Evolutionary conservation across 2,888 invertebrate species (phyloP), one percentile per base, ranked within the genome.

Genomic region (Pemphredon lugubris): DNA sequence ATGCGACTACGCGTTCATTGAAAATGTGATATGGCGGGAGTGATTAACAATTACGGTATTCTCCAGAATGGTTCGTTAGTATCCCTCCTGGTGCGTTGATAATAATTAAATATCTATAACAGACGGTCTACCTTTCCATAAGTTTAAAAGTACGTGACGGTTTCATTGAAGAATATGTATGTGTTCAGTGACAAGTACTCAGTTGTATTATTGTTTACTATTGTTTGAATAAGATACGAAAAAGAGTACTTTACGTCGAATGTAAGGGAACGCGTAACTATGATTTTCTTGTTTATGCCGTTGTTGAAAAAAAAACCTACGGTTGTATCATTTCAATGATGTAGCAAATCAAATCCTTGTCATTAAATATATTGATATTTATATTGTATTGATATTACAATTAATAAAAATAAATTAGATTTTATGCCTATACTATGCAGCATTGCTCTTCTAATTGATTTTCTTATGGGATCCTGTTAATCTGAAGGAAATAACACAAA

Each of bases 41-140:
- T 83, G 51, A 82, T 87, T 42, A 80, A 71, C 45, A 77, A 77
- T 54, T 82, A 75, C 18, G 74, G 77, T 39, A 47, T 64, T 16
- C 81, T 70, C 42, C 79, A 68, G 66, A 77, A 70, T 57, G 75
- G 80, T 58, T 81, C 77, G 32, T 32, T 63, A 37, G 75, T 86
- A 61, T 81, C 84, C 11, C 79, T 86, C 55, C 76, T 87, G 75
- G 87, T 87, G 55, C 57, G 85, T 80, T 50, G 54, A 7, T 14
- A 55, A 26, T 23, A 54, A 5, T 60, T 66, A 5, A 39, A n/a
- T 48, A 11, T 42, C 30, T 9, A 13, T 42, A 13, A 13, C 5
- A 11, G 9, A 5, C 11, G 11, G 21, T 47, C 3, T 14, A 16
- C 7, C 9, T 9, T 20, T 30, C 1, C 20, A 40, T 13, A 11